A percentile compares a stretch with the other conserved stretches of the same genome.
phyloP scores from a whole-genome alignment of 1,140 invertebrate genomes.

The Acromyrmex charruanus region DNA sequence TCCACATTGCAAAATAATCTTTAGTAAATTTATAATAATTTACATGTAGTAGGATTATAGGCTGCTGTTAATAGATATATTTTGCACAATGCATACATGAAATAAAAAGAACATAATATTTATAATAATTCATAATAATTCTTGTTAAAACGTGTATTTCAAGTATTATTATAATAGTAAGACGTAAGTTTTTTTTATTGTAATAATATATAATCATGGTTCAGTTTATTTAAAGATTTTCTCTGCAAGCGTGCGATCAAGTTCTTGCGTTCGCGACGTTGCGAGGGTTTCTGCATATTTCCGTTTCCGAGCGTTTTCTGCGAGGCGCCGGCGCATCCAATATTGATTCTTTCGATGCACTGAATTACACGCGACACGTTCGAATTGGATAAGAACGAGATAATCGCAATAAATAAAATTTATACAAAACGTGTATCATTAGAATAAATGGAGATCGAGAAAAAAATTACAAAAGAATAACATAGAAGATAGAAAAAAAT shows the following conservation, averaged over 20 bases:
- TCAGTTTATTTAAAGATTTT: not conserved
- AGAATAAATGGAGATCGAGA: not conserved
- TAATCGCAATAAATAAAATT: slow-evolving; percentile 1
- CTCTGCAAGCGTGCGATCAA: not conserved
- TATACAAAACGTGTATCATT: not conserved
- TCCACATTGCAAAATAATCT: not conserved
- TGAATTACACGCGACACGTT: slow-evolving; percentile 39
- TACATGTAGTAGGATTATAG: not conserved
- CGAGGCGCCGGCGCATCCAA: slow-evolving; percentile 52
- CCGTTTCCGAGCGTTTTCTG: not conserved
- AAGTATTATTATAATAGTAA: not conserved
- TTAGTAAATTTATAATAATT: slow-evolving; percentile 3
- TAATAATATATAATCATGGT: not conserved
- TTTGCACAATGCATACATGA: not conserved
- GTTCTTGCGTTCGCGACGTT: no score
- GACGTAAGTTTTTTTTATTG: not conserved
- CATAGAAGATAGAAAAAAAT: not conserved
- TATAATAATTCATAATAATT: slow-evolving; percentile 7
- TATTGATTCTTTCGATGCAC: slow-evolving; percentile 53
- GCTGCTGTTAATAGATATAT: not conserved
- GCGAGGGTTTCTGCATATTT: not conserved
- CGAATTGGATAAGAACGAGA: not conserved
- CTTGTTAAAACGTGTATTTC: not conserved
- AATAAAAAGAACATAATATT: not conserved
- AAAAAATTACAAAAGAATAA: not conserved